phyloP scores from a whole-genome alignment of 2,888 invertebrate species.

The Acronicta aceris region DNA sequence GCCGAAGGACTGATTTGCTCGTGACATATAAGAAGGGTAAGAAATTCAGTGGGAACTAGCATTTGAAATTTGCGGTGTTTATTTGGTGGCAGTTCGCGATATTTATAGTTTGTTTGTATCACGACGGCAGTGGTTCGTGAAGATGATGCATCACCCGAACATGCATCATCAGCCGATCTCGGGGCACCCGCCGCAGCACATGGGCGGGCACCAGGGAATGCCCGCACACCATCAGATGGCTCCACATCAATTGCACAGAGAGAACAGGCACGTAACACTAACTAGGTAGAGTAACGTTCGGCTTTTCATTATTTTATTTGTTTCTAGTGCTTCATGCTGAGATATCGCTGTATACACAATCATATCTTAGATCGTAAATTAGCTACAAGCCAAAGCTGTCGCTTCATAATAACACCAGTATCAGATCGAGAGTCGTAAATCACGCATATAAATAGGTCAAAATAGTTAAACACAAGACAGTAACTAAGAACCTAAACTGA shows the following conservation, averaged over 20 bases:
- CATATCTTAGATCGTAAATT: slow-evolving; percentile 35
- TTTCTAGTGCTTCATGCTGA: slow-evolving; percentile 50
- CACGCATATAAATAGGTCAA: slow-evolving; percentile 47
- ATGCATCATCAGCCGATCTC: slow-evolving; percentile 89
- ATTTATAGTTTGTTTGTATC: slow-evolving; percentile 78
- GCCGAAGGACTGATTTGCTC: slow-evolving; percentile 67
- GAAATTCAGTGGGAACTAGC: slow-evolving; percentile 71
- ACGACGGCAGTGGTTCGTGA: slow-evolving; percentile 72
- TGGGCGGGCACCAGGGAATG: slow-evolving; percentile 83
- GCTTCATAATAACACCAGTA: slow-evolving; percentile 13
- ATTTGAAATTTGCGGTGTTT: slow-evolving; percentile 77
- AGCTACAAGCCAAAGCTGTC: slow-evolving; percentile 23
- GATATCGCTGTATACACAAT: slow-evolving; percentile 49
- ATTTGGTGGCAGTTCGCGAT: slow-evolving; percentile 66
- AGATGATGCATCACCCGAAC: slow-evolving; percentile 89
- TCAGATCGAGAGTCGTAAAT: slow-evolving; percentile 28
- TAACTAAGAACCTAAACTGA: slow-evolving; percentile 5
- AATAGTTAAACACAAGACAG: slow-evolving; percentile 20
- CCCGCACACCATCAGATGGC: slow-evolving; percentile 90
- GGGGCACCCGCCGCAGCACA: slow-evolving; percentile 86
- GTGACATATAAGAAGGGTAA: slow-evolving; percentile 76
- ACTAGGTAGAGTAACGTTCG: slow-evolving; percentile 83
- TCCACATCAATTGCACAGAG: slow-evolving; percentile 91
- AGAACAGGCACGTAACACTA: slow-evolving; percentile 89
- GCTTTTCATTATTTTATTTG: slow-evolving; percentile 78